A percentile compares a stretch with the other conserved stretches of the same genome.
Conservation (phyloP, 2,113 vertebrate species). For the Malaclemys terrapin region DNA sequence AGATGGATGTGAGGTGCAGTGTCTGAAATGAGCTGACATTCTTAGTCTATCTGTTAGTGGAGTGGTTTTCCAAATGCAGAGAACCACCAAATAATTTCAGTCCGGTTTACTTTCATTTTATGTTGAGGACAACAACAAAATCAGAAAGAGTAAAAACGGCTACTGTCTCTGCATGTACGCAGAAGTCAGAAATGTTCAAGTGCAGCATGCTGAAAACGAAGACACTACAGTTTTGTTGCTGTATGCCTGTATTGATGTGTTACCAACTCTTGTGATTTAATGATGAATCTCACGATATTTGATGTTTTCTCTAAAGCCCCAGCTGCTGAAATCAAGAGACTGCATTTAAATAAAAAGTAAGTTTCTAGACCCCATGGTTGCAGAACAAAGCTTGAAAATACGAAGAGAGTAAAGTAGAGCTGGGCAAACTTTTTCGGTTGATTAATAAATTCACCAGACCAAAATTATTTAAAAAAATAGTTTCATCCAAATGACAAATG, state of each 20-base stretch:
- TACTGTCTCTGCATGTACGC: accelerated
- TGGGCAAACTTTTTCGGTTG: not conserved
- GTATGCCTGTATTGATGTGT: not conserved
- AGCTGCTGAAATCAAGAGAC: not conserved
- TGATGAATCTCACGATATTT: accelerated
- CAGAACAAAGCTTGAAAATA: not conserved
- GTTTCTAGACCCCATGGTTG: accelerated
- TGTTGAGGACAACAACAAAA: not conserved
- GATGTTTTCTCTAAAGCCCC: not conserved
- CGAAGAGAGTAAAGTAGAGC: not conserved
- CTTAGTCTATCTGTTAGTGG: not conserved
- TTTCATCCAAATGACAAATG: not conserved
- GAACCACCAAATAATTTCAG: accelerated
- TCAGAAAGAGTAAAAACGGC: accelerated
- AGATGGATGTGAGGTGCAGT: not conserved
- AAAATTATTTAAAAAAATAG: not conserved
- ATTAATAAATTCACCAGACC: not conserved
- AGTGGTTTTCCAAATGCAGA: not conserved
- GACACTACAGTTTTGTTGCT: accelerated
- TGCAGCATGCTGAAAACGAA: accelerated
- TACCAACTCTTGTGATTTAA: not conserved
- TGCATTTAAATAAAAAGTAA: not conserved
- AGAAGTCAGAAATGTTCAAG: accelerated
- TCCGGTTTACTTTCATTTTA: not conserved
- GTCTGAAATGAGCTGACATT: not conserved